These are phyloP conservation scores for Nothobranchius kuhntae DNA, from an alignment of 2,113 vertebrate genomes.

Conservation along the genomic window DNA sequence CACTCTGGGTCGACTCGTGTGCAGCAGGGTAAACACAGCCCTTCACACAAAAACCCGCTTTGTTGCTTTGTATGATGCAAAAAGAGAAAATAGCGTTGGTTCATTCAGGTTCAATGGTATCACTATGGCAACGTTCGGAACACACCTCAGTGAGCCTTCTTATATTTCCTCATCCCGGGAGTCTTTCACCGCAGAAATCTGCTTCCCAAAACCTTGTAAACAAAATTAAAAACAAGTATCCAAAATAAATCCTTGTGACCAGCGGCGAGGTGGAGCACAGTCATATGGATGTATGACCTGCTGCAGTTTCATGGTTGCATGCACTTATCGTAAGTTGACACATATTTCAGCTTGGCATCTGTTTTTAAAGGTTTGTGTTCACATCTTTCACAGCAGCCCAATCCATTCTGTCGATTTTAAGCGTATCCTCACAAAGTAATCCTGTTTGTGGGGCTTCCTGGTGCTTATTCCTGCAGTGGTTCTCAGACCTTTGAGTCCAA, in stretches of 20 bases:
- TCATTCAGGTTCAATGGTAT: constrained; percentile 10
- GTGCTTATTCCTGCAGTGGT: constrained; percentile 38
- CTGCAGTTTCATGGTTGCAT: constrained; percentile 1
- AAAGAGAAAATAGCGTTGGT: constrained; percentile 12
- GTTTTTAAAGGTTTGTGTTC: constrained; percentile 20
- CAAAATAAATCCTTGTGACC: background rate
- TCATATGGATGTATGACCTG: background rate
- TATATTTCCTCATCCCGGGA: constrained; percentile 28
- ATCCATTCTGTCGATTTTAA: constrained; percentile 57
- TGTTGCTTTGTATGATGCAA: constrained; percentile 5
- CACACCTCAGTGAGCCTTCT: constrained; percentile 31
- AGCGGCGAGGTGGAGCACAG: background rate
- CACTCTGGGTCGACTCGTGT: constrained; percentile 3
- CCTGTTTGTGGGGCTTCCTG: constrained; percentile 49
- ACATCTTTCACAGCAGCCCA: constrained; percentile 37
- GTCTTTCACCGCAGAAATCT: constrained; percentile 7
- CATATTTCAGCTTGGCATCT: constrained; percentile 31
- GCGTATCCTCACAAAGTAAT: constrained; percentile 52
- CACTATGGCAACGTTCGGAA: constrained; percentile 44
- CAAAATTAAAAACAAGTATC: constrained; percentile 1
- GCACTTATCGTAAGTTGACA: constrained; percentile 10
- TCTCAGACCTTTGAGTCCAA: constrained; percentile 36
- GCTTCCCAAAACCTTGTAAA: constrained; percentile 2
- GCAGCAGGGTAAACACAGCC: constrained; percentile 17
- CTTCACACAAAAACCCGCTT: background rate